phyloP scores from a whole-genome alignment of 2,113 vertebrate genomes.

The Dasypus novemcinctus region DNA sequence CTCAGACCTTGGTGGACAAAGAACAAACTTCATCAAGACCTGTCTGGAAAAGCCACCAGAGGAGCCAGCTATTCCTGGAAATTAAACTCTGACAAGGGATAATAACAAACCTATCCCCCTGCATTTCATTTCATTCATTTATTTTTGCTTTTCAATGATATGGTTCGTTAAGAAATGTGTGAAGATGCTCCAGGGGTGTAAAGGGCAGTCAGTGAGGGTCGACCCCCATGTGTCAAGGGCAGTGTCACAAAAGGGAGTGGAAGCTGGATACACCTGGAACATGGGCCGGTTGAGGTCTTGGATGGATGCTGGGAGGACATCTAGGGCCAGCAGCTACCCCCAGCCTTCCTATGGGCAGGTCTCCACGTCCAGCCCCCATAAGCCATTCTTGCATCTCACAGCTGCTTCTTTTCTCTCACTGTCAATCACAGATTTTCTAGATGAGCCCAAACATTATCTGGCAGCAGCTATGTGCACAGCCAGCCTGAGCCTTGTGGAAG shows the following conservation, averaged over 20 bases:
- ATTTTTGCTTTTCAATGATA: neutral
- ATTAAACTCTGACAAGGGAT: neutral
- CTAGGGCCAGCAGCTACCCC: neutral
- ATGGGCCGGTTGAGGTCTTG: neutral
- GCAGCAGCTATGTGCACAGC: accelerated
- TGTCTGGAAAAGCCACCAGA: neutral
- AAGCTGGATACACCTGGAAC: neutral
- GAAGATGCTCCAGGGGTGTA: neutral
- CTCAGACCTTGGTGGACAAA: neutral
- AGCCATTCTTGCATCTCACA: neutral
- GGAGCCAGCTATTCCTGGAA: neutral
- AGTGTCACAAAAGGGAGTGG: neutral
- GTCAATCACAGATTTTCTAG: neutral
- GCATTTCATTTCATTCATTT: neutral
- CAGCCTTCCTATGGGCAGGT: neutral
- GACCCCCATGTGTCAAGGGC: neutral
- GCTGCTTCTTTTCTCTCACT: neutral
- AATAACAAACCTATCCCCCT: neutral
- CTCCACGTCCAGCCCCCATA: too few relatives aligned
- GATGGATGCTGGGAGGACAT: neutral
- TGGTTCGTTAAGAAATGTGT: neutral
- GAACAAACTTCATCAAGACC: neutral
- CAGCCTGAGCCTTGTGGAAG: neutral
- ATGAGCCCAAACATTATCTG: neutral
- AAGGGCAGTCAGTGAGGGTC: neutral